phyloP scores from a whole-genome alignment of 92 coral and sea anemone genomes.

The Epizoanthus fatuus region DNA sequence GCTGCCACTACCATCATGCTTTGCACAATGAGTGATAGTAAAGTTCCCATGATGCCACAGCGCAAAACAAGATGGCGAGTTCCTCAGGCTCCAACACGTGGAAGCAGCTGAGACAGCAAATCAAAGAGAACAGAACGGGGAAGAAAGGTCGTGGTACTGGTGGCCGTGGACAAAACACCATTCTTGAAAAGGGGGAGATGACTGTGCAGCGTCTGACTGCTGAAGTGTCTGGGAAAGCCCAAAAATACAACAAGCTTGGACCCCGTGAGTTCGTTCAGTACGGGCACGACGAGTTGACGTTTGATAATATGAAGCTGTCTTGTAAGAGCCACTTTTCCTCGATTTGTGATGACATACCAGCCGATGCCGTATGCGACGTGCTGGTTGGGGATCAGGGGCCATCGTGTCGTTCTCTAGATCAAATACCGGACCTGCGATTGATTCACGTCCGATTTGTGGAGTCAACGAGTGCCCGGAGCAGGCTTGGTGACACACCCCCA shows the following conservation, averaged over 20 bases:
- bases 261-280: constrained; percentile 29
- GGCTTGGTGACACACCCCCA: not conserved
- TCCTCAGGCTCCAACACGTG: constrained; percentile 21
- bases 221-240: constrained; percentile 25
- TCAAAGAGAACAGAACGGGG: constrained; percentile 22
- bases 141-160: constrained; percentile 21
- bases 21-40: constrained; percentile 22
- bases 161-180: not conserved
- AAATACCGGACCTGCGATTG: constrained; percentile 23
- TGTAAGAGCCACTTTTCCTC: constrained; percentile 26
- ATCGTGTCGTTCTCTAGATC: constrained; percentile 24
- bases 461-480: constrained; percentile 12
- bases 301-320: constrained; percentile 14
- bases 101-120: constrained; percentile 18
- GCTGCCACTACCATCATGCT: constrained; percentile 35
- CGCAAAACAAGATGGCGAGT: constrained; percentile 27
- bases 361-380: constrained; percentile 21
- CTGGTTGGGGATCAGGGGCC: constrained; percentile 30
- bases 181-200: constrained; percentile 25
- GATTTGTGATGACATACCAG: constrained; percentile 14
- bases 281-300: constrained; percentile 3
- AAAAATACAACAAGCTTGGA: constrained; percentile 25
- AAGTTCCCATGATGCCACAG: constrained; percentile 24
- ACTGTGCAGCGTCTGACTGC: constrained; percentile 26
- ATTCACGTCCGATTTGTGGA: constrained; percentile 32